Percentiles rank a stretch among this genome's conserved stretches.
Conservation (phyloP, 2,113 vertebrate species). For the Gadus chalcogrammus region DNA sequence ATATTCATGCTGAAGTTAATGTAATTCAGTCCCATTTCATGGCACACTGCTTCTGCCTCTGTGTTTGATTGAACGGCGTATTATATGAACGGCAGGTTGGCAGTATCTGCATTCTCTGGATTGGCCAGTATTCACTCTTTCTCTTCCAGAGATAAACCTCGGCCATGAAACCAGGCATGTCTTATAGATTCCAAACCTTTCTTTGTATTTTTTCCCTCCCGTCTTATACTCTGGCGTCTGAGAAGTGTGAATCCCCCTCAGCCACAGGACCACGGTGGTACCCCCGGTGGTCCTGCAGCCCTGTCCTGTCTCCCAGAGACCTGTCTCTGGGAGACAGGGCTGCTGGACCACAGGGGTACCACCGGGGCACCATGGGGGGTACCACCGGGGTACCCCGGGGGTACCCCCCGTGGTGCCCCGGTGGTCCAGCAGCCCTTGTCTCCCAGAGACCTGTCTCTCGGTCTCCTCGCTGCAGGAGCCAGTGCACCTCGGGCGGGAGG, state of each 20-base stretch:
- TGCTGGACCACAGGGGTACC: not conserved
- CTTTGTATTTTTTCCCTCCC: not conserved
- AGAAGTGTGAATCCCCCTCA: not conserved
- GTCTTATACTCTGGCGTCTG: not conserved
- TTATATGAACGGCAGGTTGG: too few relatives aligned
- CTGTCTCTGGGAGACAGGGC: not conserved
- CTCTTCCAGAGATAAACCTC: too few relatives aligned
- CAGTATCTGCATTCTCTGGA: too few relatives aligned
- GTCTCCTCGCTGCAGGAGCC: not conserved
- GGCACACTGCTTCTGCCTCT: not conserved
- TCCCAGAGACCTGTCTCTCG: not conserved
- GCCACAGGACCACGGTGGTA: not conserved
- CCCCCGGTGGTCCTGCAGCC: not conserved
- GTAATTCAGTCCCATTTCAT: not conserved
- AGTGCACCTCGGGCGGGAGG: not conserved
- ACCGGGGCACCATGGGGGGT: too few relatives aligned
- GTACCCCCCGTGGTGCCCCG: too few relatives aligned
- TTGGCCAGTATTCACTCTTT: too few relatives aligned
- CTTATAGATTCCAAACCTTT: not conserved
- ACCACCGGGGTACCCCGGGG: too few relatives aligned
- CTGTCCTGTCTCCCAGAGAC: not conserved
- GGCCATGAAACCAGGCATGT: not conserved
- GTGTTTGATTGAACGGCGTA: not conserved
- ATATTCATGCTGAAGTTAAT: too few relatives aligned
- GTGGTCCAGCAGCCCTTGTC: not conserved